Evolutionary conservation across 2,797 vertebrate species (phyloP), one percentile per base, ranked within the genome.

Genomic region (Sarcophilus harrisii): DNA sequence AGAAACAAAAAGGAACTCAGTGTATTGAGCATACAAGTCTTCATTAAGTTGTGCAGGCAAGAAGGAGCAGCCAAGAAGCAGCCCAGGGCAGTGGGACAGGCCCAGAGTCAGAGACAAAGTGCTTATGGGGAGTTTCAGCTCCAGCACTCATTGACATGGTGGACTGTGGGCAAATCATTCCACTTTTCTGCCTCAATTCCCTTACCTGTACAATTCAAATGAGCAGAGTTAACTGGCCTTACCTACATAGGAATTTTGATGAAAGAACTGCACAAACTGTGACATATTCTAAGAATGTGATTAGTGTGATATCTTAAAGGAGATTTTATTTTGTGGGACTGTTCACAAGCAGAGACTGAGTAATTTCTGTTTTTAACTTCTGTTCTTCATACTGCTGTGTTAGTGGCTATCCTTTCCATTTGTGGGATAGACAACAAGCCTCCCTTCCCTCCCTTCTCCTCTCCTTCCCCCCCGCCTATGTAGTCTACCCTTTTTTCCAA

Each of bases 231-330:
- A 54, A 21, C 14, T 73, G 16, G 18, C 18, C 57, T 58, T 21
- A 58, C 57, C 57, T 73, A n/a, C 4, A 16, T 1, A 29, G 32
- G 32, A 6, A 30, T n/a, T 21, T 38, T 73, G 66, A 73, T 73
- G 6, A 73, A 73, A 38, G 66, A 21, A 81, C 3, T n/a, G 57
- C 38, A 55, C 28, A 49, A 92, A 38, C 28, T 38, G 6, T 57
- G 32, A 54, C 30, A 38, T 92, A 30, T 5, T 58, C 57, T 13
- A 57, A 10, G 27, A 16, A 4, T 81, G 62, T 55, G 57, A 28
- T 81, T 38, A 30, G 32, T 27, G 60, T 90, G 94, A 29, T 92
- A 81, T 95, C 94, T 94, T 73, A 97, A 29, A 94, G n/a, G 16
- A 93, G 0, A 91, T 14, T 52, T 29, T 89, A 24, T 81, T 38